A percentile compares a stretch with the other conserved stretches of the same genome.
Conservation (phyloP, 2,113 vertebrate genomes). For the Melospiza melodia region DNA sequence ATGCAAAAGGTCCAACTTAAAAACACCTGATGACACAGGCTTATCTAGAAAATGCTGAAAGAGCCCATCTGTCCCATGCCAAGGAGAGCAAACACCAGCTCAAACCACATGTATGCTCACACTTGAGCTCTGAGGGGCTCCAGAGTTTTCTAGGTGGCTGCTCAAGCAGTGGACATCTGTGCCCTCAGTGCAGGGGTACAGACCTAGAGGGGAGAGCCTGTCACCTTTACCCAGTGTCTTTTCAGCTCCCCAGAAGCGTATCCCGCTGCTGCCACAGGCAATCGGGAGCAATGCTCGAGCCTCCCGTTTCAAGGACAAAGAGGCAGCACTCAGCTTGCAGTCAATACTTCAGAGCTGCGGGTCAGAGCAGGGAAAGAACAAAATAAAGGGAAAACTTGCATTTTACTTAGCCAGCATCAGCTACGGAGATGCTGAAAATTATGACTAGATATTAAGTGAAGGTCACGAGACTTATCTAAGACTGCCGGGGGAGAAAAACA, state of each 20-base stretch:
- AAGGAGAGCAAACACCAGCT: not conserved
- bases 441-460: slow-evolving; percentile 60
- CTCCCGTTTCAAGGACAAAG: slow-evolving; percentile 78
- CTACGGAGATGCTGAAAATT: not conserved
- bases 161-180: not conserved
- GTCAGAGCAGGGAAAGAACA: not conserved
- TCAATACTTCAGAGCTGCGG: not conserved
- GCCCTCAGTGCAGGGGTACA: not conserved
- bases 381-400: slow-evolving; percentile 38
- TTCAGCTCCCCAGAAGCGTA: not conserved
- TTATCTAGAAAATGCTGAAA: not conserved
- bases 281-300: not conserved
- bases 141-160: not conserved
- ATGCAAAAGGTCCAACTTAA: not conserved
- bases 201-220: not conserved
- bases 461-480: slow-evolving; percentile 71
- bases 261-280: slow-evolving; percentile 33
- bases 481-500: slow-evolving; percentile 40
- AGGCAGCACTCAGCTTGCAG: slow-evolving; percentile 54
- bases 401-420: not conserved
- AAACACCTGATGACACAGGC: slow-evolving; percentile 14
- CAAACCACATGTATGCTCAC: slow-evolving; percentile 3
- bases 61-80: not conserved
- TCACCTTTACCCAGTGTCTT: not conserved
- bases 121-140: not conserved